Conservation (phyloP, 2,888 invertebrate species). For the Epistrophe grossulariae region DNA sequence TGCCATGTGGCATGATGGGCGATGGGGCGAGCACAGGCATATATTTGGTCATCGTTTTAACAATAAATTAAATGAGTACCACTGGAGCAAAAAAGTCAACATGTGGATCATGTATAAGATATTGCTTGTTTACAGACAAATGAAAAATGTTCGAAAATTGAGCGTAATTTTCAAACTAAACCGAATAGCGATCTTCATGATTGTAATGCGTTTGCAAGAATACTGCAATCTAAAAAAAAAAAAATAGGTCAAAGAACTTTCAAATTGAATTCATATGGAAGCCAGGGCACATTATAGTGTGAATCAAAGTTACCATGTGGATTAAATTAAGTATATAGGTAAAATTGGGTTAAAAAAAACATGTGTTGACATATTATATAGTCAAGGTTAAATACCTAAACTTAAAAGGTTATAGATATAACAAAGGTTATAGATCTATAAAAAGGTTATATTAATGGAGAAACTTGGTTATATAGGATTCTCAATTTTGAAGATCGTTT, state of each 20-base stretch:
- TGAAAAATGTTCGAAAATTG: constrained; percentile 65
- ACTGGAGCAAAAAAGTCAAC: constrained; percentile 33
- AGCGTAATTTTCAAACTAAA: constrained; percentile 31
- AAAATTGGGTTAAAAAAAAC: too few species aligned
- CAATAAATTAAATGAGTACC: constrained; percentile 63
- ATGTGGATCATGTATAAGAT: constrained; percentile 66
- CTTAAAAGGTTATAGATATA: too few species aligned
- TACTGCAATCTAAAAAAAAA: not conserved
- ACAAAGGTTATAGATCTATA: too few species aligned
- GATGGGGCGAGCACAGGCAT: constrained; percentile 4
- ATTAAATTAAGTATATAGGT: too few species aligned
- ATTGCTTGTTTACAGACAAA: constrained; percentile 60
- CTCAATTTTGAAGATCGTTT: too few species aligned
- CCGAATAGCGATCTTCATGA: not conserved
- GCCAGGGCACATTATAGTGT: not conserved
- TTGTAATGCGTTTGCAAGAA: not conserved
- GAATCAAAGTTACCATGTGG: not conserved
- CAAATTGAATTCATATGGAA: not conserved
- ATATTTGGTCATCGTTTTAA: constrained; percentile 63
- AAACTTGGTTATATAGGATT: too few species aligned
- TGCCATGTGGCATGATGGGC: constrained; percentile 26
- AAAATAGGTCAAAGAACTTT: constrained; percentile 44
- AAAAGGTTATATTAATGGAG: too few species aligned
- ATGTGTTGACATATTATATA: too few species aligned
- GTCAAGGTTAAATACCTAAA: too few species aligned